Conservation (phyloP, 2,888 invertebrate species). For the Eilema depressum region DNA sequence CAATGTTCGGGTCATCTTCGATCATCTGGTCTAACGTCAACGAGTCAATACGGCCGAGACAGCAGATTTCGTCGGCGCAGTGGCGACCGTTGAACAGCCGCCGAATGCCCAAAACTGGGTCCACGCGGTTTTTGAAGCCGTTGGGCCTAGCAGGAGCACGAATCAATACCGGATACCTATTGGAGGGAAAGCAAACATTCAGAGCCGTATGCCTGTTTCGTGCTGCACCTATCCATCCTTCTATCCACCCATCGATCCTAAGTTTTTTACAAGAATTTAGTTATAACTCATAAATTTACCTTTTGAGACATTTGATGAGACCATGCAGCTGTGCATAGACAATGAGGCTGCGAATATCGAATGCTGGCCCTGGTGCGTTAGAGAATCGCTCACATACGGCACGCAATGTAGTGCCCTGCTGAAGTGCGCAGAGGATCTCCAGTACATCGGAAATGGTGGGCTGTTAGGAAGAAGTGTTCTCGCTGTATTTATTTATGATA, state of each 20-base stretch:
- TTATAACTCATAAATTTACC: constrained; percentile 55
- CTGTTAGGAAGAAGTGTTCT: constrained; percentile 55
- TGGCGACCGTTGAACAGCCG: constrained; percentile 92
- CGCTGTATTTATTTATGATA: neutral
- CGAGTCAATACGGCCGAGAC: constrained; percentile 91
- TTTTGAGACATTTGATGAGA: constrained; percentile 87
- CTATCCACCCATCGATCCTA: too few relatives aligned
- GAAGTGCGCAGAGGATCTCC: constrained; percentile 73
- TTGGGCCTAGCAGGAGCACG: constrained; percentile 62
- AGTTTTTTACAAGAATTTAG: too few relatives aligned
- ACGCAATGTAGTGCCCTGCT: constrained; percentile 79
- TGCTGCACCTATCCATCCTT: neutral
- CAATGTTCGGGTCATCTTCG: constrained; percentile 93
- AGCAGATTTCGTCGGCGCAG: constrained; percentile 96
- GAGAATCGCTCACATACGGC: constrained; percentile 75
- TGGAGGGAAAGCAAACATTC: neutral
- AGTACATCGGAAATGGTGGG: constrained; percentile 68
- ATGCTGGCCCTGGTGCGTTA: constrained; percentile 51
- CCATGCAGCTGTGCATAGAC: constrained; percentile 87
- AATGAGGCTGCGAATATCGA: constrained; percentile 84
- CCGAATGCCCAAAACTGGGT: constrained; percentile 80
- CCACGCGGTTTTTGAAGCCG: constrained; percentile 63
- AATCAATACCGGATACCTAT: constrained; percentile 76
- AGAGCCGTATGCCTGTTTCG: neutral
- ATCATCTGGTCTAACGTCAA: constrained; percentile 93